Percentiles rank a stretch among this genome's conserved stretches.
phyloP scores from a whole-genome alignment of 2,113 vertebrate genomes.

The Heptranchias perlo region DNA sequence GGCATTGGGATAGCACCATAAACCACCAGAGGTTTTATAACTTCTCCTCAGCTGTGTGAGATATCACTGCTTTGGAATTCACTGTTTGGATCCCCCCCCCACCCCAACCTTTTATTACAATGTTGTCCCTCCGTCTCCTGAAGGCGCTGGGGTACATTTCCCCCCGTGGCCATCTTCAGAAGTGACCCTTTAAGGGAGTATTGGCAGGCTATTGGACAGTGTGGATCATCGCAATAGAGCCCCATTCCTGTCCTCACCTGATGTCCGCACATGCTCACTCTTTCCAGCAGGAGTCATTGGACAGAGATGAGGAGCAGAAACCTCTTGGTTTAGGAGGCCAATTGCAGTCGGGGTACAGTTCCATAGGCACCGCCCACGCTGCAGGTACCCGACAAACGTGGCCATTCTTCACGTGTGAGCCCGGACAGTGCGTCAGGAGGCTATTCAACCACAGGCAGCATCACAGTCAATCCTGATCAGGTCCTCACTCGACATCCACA shows the following conservation, averaged over 20 bases:
- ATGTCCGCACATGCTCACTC: background rate
- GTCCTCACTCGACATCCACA: background rate
- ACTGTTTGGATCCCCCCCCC: background rate
- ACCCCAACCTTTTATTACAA: no score
- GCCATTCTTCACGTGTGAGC: background rate
- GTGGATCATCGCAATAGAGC: no score
- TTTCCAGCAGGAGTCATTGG: background rate
- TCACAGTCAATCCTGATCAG: background rate
- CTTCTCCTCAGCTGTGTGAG: background rate
- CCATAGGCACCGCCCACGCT: background rate
- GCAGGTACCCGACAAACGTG: background rate
- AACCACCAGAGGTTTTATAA: background rate
- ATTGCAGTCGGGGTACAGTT: background rate
- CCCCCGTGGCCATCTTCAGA: no score
- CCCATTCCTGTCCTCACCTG: background rate
- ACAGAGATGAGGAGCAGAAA: background rate
- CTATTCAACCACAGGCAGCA: background rate
- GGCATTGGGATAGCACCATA: background rate
- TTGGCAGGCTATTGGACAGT: no score
- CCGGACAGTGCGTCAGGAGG: background rate
- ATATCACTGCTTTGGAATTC: background rate
- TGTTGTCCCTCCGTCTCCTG: no score
- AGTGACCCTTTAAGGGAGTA: no score
- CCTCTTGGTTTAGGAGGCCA: background rate
- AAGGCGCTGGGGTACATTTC: no score